phyloP scores from a whole-genome alignment of 2,888 invertebrate genomes.

The Pristionchus entomophagus region DNA sequence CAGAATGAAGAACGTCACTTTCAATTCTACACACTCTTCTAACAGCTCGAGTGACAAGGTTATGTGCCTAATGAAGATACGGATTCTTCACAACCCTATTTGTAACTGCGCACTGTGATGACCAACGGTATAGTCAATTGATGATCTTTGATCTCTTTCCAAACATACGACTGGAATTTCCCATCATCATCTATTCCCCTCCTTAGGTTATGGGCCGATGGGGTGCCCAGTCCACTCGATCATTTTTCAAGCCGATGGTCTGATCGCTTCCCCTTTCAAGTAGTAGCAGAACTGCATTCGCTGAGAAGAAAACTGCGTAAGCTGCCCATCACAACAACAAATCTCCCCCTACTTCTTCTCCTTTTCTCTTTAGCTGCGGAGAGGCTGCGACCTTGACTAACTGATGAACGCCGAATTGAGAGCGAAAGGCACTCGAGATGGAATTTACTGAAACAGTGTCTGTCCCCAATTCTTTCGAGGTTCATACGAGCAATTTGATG shows the following conservation, averaged over 20 bases:
- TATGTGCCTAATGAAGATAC: no score
- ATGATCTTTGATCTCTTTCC: no score
- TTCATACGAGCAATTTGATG: background rate
- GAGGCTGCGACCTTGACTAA: slow-evolving; percentile 29
- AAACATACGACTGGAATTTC: no score
- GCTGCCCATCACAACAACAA: slow-evolving; percentile 19
- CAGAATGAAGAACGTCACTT: no score
- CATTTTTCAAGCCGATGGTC: background rate
- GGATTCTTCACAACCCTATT: no score
- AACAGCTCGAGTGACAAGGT: no score
- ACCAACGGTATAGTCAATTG: no score
- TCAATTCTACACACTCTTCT: no score
- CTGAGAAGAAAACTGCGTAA: background rate
- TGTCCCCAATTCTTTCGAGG: background rate
- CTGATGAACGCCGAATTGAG: slow-evolving; percentile 28
- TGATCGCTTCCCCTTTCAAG: background rate
- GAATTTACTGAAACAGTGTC: slow-evolving; percentile 1
- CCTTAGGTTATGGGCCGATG: no score
- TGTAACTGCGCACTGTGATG: no score
- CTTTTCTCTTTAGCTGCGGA: background rate
- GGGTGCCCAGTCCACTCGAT: background rate
- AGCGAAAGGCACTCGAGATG: background rate
- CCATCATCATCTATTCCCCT: no score
- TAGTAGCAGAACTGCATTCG: background rate
- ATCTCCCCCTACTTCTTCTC: background rate